These are phyloP conservation scores for Neostethus bicornis DNA, from an alignment of 2,797 vertebrate species.

Conservation along the genomic window DNA sequence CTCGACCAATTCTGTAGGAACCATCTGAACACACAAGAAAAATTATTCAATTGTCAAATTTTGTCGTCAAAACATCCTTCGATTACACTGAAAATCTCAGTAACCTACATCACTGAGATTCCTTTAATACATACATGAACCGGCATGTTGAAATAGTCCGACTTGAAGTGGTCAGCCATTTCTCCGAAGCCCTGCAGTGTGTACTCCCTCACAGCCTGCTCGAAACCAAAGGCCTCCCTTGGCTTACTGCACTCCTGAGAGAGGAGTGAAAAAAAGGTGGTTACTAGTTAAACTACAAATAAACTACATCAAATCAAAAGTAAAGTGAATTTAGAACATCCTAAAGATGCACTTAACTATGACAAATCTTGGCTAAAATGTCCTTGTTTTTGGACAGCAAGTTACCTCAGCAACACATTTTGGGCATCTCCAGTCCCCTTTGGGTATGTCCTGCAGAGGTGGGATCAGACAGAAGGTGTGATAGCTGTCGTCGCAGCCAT, in stretches of 20 bases:
- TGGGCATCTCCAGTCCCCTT: constrained; percentile 98
- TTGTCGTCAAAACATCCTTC: background rate
- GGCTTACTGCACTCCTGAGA: constrained; percentile 97
- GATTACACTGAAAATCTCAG: background rate
- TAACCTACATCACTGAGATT: background rate
- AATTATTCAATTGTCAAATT: constrained; percentile 1
- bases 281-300: too few species aligned
- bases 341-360: too few species aligned
- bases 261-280: background rate
- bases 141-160: constrained; percentile 99
- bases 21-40: constrained; percentile 84
- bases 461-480: constrained; percentile 98
- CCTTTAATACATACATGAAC: constrained; percentile 88
- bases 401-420: constrained; percentile 97
- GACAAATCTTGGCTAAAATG: background rate
- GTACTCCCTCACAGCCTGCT: constrained; percentile 96
- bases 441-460: constrained; percentile 94
- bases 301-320: too few species aligned
- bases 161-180: constrained; percentile 99
- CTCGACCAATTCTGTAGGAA: constrained; percentile 96
- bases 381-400: background rate
- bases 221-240: constrained; percentile 97
- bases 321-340: too few species aligned
- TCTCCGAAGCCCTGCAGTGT: constrained; percentile 96
- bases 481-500: constrained; percentile 98